phyloP scores from a whole-genome alignment of 37 sponge, comb jelly and placozoan genomes.

The Oopsacas minuta region DNA sequence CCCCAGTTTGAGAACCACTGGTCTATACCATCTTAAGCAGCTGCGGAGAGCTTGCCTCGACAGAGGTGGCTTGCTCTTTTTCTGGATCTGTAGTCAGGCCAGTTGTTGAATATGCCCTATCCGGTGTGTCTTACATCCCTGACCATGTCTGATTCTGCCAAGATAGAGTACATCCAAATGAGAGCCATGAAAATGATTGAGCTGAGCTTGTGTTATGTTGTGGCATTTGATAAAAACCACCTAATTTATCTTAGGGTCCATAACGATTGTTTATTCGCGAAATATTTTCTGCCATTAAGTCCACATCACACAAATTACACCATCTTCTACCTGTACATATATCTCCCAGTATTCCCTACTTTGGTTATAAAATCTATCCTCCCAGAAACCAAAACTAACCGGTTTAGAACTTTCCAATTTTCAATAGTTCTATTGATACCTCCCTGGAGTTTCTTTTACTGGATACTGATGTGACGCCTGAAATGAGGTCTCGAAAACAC shows the following conservation, averaged over 20 bases:
- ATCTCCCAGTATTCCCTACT: neutral
- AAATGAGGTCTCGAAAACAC: too few relatives aligned
- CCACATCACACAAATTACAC: slow-evolving; percentile 3
- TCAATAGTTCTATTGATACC: neutral
- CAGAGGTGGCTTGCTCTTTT: neutral
- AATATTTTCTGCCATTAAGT: neutral
- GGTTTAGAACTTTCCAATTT: neutral
- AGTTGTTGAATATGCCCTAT: neutral
- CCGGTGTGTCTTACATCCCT: neutral
- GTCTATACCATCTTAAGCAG: neutral
- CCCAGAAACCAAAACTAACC: neutral
- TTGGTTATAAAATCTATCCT: neutral
- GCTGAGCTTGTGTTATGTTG: neutral
- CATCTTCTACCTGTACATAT: neutral
- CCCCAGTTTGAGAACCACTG: too few relatives aligned
- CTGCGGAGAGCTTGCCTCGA: neutral
- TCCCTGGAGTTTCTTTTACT: neutral
- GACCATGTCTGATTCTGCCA: neutral
- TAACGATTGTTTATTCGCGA: neutral
- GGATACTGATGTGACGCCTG: too few relatives aligned
- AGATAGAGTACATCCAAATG: neutral
- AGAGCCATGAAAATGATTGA: neutral
- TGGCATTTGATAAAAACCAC: neutral
- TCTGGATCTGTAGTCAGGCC: neutral
- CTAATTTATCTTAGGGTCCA: neutral